Base-by-base conservation (phyloP, 2,888 invertebrate genomes). In the Hartigia nigra region DNA sequence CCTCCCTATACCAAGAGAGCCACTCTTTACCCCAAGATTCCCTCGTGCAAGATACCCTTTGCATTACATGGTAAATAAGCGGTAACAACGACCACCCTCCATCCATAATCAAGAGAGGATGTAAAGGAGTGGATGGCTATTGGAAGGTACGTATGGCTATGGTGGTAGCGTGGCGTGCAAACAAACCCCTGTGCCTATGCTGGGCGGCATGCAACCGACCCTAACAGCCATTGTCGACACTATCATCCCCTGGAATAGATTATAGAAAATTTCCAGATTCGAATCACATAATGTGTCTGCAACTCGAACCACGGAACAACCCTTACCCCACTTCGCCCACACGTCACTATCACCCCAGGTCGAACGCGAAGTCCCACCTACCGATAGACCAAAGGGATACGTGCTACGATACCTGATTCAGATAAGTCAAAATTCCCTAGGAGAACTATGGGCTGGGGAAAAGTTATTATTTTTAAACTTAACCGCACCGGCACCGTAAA, bases 1-100 rank as follows among this genome's bases (percentile, higher is more conserved):
- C 76, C 75, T 78, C 72, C 75, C 77, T 79, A 70, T 72, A 36
- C 72, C 76, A 9, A 2, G 23, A 55, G 55, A 55, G 55, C 5
- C 14, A 39, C 23, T 69, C 74, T 72, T 72, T 76, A 76, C 55
- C 74, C 74, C 32, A 69, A 3, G 31, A 35, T 74, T 70, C 78
- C 70, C 70, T 74, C 34, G 78, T 70, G 78, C 78, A 75, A 82
- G 84, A 83, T 83, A 82, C 83, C 83, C 84, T 85, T 85, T 82
- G 84, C 83, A 86, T 87, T 87, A 86, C 83, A 83, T 83, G 80
- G 86, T 86, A 89, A 89, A 89, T 88, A 89, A 88, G 86, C 84
- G 85, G 84, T 85, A 88, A 88, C 87, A 84, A 87, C 86, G 83
- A 82, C 80, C 83, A 75, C 76, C 69, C 74, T 78, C 36, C 76